phyloP scores from a whole-genome alignment of 2,888 invertebrate species.

The Limnephilus marmoratus region DNA sequence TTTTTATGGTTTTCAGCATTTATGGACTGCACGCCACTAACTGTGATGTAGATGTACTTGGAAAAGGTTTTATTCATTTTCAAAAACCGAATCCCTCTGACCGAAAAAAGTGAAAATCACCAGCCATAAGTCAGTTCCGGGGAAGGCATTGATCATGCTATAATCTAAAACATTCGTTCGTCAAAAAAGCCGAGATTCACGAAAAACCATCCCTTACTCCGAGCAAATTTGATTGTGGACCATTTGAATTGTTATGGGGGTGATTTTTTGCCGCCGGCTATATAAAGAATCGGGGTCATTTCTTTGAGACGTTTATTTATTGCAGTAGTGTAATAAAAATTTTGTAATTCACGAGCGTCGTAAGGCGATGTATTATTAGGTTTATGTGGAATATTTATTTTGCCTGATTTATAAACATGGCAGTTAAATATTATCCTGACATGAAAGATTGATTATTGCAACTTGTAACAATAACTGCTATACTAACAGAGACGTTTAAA shows the following conservation, averaged over 20 bases:
- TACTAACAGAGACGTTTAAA: not conserved
- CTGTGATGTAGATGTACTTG: not conserved
- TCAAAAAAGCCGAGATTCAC: slow-evolving; percentile 27
- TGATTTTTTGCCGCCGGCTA: slow-evolving; percentile 52
- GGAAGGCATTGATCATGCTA: not conserved
- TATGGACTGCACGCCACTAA: not conserved
- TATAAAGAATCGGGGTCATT: slow-evolving; percentile 37
- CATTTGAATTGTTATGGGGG: slow-evolving; percentile 60
- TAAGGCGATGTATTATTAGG: slow-evolving; percentile 28
- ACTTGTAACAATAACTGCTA: not conserved
- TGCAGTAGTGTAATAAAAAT: slow-evolving; percentile 19
- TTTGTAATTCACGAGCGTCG: slow-evolving; percentile 17
- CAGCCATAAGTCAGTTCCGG: not conserved
- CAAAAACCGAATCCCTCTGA: not conserved
- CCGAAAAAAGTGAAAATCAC: not conserved
- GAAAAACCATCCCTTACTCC: slow-evolving; percentile 35
- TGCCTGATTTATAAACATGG: not conserved
- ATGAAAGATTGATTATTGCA: not conserved
- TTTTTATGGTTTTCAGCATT: not conserved
- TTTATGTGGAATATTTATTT: not conserved
- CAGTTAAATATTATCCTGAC: not conserved
- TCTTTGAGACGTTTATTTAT: slow-evolving; percentile 27
- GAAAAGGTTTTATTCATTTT: not conserved
- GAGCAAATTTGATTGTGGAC: slow-evolving; percentile 60
- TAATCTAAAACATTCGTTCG: slow-evolving; percentile 3